These are phyloP conservation scores for Saguinus midas DNA, from an alignment of 2,113 vertebrate species.

Conservation along the genomic window DNA sequence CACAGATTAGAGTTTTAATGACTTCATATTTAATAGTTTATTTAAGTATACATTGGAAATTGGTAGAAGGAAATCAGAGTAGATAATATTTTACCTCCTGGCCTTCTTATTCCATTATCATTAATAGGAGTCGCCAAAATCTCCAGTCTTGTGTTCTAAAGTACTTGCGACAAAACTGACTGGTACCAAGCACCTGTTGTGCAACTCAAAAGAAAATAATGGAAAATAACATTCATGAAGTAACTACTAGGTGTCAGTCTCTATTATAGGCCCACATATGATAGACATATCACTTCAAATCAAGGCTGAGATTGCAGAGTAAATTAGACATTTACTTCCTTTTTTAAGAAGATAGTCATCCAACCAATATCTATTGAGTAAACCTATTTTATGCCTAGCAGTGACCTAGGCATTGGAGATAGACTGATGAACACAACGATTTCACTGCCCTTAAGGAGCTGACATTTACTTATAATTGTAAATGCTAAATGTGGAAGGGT, in stretches of 20 bases:
- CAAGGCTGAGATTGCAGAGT: not conserved
- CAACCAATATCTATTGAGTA: not conserved
- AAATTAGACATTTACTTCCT: not conserved
- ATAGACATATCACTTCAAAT: not conserved
- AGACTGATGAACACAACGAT: not conserved
- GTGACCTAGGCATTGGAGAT: not conserved
- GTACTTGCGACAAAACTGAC: not conserved
- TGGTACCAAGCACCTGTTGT: not conserved
- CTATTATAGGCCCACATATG: no score
- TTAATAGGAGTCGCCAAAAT: not conserved
- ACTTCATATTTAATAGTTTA: no score
- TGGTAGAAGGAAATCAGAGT: no score
- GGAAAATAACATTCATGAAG: not conserved
- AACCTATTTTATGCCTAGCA: not conserved
- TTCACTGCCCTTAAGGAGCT: not conserved
- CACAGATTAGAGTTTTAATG: no score
- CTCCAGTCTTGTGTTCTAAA: not conserved
- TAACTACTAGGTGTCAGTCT: not conserved
- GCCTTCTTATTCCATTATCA: not conserved
- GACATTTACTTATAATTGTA: not conserved
- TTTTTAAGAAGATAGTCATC: not conserved
- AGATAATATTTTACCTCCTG: no score
- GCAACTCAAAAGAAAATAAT: not conserved
- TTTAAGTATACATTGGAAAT: no score
- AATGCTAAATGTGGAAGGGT: not conserved